Base-by-base conservation (phyloP, 35 echinoderm and acorn worm species). In the Anneissia japonica region DNA sequence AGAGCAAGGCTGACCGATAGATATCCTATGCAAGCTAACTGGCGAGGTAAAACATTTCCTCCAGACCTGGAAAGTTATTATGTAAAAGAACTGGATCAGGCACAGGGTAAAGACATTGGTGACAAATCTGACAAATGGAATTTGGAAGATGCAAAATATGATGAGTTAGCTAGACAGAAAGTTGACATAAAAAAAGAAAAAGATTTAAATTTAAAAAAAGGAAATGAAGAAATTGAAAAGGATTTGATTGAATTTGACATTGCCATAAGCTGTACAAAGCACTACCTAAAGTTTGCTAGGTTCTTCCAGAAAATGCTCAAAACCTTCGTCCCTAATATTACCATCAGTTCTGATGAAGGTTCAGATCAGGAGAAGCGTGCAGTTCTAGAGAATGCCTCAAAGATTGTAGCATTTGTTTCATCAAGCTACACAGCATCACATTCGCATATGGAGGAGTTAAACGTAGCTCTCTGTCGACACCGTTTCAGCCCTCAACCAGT, bases 361-460 rank as follows among this genome's bases (percentile, higher is more conserved):
- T 81, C 79, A 23, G 79, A 81, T 40, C 79, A 81, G 17, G 38
- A 36, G 9, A 36, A 81, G 38, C 79, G 35, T 5, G 13, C 14
- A 21, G n/a, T 81, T 40, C 38, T 81, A 9, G 79, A 81, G 9
- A 38, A 30, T 17, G 79, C 79, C 4, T 30, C 34, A 30, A 81
- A 81, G 38, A 39, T 81, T 35, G 79, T 81, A 23, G 35, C 35
- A 38, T 81, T 81, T 36, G 34, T 81, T 36, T 81, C 79, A 13
- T 30, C 79, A 38, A 36, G 38, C 37, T 81, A 81, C 26, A 26
- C 40, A 7, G 79, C 38, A 81, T 81, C 79, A 6, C 35, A 10
- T 30, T 23, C 35, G 3, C 79, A 81, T 23, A 81, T 81, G 35
- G 79, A 81, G 30, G 79, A 81, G 38, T 32, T 81, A 23, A 36